Conservation (phyloP, 37 sponge, comb jelly and placozoan genomes). For the Hormiphora californensis region DNA sequence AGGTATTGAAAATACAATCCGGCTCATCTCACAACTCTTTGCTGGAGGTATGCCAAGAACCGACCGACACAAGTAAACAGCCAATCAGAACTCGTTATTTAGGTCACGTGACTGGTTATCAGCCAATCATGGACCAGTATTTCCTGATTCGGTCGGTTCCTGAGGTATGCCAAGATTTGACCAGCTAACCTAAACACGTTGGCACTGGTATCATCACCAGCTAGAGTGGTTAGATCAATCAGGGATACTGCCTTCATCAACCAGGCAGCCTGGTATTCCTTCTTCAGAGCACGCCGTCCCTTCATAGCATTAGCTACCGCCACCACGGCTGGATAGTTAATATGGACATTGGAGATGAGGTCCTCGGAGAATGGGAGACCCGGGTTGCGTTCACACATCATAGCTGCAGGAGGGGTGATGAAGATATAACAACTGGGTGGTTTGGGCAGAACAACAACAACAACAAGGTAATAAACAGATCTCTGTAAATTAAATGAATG, state of each 20-base stretch:
- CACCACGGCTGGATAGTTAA: slow-evolving; percentile 85
- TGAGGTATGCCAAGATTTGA: neutral
- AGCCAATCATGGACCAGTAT: no score
- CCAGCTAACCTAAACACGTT: slow-evolving; percentile 60
- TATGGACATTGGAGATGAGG: slow-evolving; percentile 78
- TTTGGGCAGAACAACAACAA: neutral
- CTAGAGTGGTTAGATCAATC: slow-evolving; percentile 95
- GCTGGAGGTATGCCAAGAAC: no score
- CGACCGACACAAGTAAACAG: no score
- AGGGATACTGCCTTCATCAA: slow-evolving; percentile 84
- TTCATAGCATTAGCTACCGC: slow-evolving; percentile 84
- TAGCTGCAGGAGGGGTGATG: neutral
- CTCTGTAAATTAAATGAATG: no score
- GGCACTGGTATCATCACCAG: slow-evolving; percentile 92
- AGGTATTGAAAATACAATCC: no score
- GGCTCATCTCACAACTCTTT: no score
- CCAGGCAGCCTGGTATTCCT: slow-evolving; percentile 99
- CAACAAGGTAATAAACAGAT: no score
- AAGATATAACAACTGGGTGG: neutral
- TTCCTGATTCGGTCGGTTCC: no score
- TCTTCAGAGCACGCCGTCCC: slow-evolving; percentile 86
- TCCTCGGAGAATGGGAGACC: slow-evolving; percentile 79
- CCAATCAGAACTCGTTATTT: no score
- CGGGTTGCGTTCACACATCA: slow-evolving; percentile 59
- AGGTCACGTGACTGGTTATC: no score